Conservation (phyloP, 2,888 invertebrate species). For the Drosophila kanekoi region DNA sequence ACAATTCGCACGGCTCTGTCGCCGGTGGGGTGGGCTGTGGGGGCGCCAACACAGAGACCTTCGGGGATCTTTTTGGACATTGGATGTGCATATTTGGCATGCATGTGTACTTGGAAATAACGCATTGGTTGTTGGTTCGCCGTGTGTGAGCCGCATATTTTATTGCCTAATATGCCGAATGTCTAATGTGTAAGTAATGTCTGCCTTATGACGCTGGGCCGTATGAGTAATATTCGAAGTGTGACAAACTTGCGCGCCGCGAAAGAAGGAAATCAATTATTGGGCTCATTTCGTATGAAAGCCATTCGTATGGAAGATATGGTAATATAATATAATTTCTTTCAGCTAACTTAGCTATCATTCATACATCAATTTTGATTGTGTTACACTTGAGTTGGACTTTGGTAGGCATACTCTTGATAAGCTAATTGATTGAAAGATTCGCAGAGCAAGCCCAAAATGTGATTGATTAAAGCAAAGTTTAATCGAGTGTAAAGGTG, state of each 20-base stretch:
- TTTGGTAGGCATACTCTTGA: no score
- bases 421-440: no score
- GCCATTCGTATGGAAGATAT: no score
- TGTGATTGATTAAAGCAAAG: no score
- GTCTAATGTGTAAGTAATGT: slow-evolving; percentile 24
- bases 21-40: neutral
- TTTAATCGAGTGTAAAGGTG: neutral
- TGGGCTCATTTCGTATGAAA: neutral
- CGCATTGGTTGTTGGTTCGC: neutral
- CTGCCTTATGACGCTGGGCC: slow-evolving; percentile 43
- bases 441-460: no score
- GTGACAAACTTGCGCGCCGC: slow-evolving; percentile 18
- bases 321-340: no score
- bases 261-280: slow-evolving; percentile 3
- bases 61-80: slow-evolving; percentile 13
- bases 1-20: neutral
- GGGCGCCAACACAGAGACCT: slow-evolving; percentile 12
- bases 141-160: slow-evolving; percentile 23
- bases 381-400: no score
- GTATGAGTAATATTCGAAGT: slow-evolving; percentile 73
- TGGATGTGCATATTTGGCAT: slow-evolving; percentile 22
- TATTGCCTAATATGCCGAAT: slow-evolving; percentile 33
- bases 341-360: no score
- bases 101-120: slow-evolving; percentile 23
- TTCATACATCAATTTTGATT: no score